Evolutionary conservation across 2,113 vertebrate genomes (phyloP), one percentile per base, ranked within the genome.

Genomic region (Dissostichus mawsoni): DNA sequence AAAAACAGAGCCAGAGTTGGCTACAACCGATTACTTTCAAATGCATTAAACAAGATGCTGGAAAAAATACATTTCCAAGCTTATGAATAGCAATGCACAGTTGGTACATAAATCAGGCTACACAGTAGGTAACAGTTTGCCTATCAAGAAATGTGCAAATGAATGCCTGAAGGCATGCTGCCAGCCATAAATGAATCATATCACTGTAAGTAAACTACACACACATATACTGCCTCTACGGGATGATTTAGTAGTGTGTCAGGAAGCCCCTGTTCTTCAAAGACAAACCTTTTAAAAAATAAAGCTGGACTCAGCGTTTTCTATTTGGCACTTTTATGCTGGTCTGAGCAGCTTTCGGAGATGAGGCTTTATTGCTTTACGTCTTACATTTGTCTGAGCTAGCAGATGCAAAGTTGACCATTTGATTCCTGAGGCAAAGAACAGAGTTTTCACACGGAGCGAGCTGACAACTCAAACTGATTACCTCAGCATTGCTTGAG

Each of bases 291-390:
- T 72, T 69, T 29, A 36, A 72, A 82, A 79, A 83, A 65, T 79
- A 74, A 71, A 70, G 69, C 76, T 80, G 73, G 33, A 48, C 71
- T 82, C 80, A 83, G 79, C 80, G 1, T 76, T 85, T 29, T 88
- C 51, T 53, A 45, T 58, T 2, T 69, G 70, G 55, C 65, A 73
- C 73, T 79, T 91, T 86, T 66, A 55, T 76, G 68, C 84, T 80
- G 77, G 74, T 73, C 57, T 48, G 70, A 83, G 79, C 68, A 81
- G 67, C 73, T 81, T 85, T 76, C 18, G 0, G n/a, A 74, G 64
- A 80, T 5, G 2, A 44, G 50, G 76, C 69, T 59, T 55, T 36
- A 62, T 48, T 59, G 63, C 69, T 44, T 80, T 45, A 78, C 62
- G 51, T 75, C 69, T 59, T 75, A 59, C 78, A 59, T 86, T 69